phyloP scores from a whole-genome alignment of 2,113 vertebrate species.

The Limanda limanda region DNA sequence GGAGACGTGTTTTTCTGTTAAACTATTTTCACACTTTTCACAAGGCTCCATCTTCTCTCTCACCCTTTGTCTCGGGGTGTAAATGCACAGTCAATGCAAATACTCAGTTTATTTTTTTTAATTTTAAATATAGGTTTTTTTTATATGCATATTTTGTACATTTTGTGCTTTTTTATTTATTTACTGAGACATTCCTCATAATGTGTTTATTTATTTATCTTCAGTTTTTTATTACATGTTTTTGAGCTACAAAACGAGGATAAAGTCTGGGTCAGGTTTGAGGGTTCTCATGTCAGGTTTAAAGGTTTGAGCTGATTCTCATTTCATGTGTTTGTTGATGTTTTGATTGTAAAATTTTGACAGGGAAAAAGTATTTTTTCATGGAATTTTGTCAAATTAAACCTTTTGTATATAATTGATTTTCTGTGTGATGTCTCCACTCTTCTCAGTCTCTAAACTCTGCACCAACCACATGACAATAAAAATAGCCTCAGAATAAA shows the following conservation, averaged over 20 bases:
- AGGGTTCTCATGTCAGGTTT: neutral
- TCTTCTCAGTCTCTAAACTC: neutral
- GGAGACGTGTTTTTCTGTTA: too few relatives aligned
- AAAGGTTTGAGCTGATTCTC: neutral
- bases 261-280: neutral
- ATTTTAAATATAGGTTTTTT: slow-evolving; percentile 67
- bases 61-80: slow-evolving; percentile 36
- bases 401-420: slow-evolving; percentile 83
- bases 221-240: slow-evolving; percentile 66
- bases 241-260: slow-evolving; percentile 8
- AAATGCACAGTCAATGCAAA: slow-evolving; percentile 92
- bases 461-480: neutral
- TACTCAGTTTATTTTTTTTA: slow-evolving; percentile 25
- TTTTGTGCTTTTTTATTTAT: slow-evolving; percentile 80
- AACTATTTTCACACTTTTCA: too few relatives aligned
- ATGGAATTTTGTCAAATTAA: slow-evolving; percentile 89
- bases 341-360: slow-evolving; percentile 11
- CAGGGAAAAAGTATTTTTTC: slow-evolving; percentile 86
- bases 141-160: slow-evolving; percentile 50
- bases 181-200: slow-evolving; percentile 83
- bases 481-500: neutral
- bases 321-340: neutral
- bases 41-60: neutral
- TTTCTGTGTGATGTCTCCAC: slow-evolving; percentile 5
- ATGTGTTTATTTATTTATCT: slow-evolving; percentile 82